phyloP scores from a whole-genome alignment of 1,140 invertebrate species.

The Diuraphis noxia region DNA sequence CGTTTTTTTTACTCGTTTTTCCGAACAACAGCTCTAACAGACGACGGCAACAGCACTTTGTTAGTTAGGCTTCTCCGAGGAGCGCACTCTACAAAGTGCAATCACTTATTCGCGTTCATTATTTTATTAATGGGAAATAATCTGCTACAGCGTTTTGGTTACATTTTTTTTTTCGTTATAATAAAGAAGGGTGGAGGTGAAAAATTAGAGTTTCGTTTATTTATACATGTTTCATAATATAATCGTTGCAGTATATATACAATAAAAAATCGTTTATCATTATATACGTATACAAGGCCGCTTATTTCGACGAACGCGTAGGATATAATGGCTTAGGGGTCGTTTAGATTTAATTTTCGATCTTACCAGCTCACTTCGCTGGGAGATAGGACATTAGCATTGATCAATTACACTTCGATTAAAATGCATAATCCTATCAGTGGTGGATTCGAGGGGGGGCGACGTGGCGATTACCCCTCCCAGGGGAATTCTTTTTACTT shows the following conservation, averaged over 20 bases:
- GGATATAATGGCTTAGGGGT: background rate
- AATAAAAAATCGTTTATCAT: background rate
- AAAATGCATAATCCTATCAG: too few species aligned
- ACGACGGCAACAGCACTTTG: background rate
- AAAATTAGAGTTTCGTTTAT: background rate
- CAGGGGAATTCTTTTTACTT: too few species aligned
- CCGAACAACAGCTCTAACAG: background rate
- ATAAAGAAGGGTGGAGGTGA: background rate
- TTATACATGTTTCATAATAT: background rate
- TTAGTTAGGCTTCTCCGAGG: background rate
- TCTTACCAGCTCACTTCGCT: background rate
- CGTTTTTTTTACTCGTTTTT: background rate
- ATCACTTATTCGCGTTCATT: conserved; percentile 42
- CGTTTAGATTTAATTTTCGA: background rate
- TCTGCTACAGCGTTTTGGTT: background rate
- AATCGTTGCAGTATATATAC: background rate
- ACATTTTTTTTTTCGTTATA: background rate
- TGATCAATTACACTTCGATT: background rate
- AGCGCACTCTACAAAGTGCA: background rate
- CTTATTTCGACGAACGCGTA: background rate
- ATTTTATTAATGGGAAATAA: conserved; percentile 37
- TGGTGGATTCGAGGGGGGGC: too few species aligned
- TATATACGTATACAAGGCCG: too few species aligned
- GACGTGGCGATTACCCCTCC: too few species aligned
- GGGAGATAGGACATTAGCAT: background rate